A percentile compares a stretch with the other conserved stretches of the same genome.
Evolutionary conservation across 2,888 invertebrate genomes (phyloP).

Genomic region (Amphimallon solstitiale): DNA sequence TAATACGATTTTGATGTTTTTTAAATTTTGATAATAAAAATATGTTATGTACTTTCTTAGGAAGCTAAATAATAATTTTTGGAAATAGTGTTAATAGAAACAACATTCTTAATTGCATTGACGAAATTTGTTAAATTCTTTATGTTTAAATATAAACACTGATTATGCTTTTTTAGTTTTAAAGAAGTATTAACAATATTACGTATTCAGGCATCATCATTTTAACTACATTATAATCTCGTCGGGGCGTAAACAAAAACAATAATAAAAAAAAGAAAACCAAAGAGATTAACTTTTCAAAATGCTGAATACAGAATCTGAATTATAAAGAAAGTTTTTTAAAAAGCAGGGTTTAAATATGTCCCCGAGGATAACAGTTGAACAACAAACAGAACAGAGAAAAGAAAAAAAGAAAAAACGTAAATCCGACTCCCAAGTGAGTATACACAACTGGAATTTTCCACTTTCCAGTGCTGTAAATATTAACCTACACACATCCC

Average conservation of each 20-base stretch:
- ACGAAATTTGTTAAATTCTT: too few relatives aligned
- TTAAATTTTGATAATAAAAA: too few relatives aligned
- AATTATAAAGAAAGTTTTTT: slow-evolving; percentile 18
- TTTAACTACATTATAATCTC: neutral
- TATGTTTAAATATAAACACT: too few relatives aligned
- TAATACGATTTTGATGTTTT: too few relatives aligned
- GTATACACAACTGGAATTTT: neutral
- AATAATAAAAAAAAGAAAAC: neutral
- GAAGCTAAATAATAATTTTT: too few relatives aligned
- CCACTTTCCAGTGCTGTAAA: neutral
- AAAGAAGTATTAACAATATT: too few relatives aligned
- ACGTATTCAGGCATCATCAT: too few relatives aligned
- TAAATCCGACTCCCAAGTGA: slow-evolving; percentile 17
- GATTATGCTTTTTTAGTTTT: too few relatives aligned
- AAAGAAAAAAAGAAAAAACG: slow-evolving; percentile 6
- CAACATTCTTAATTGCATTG: too few relatives aligned
- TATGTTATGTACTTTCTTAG: too few relatives aligned
- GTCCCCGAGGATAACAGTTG: slow-evolving; percentile 16
- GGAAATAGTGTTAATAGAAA: too few relatives aligned
- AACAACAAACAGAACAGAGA: slow-evolving; percentile 12
- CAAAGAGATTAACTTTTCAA: slow-evolving; percentile 13
- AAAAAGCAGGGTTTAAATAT: slow-evolving; percentile 11
- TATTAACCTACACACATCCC: neutral
- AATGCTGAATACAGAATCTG: slow-evolving; percentile 5
- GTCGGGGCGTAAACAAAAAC: neutral